phyloP scores from a whole-genome alignment of 2,113 vertebrate genomes.

The Dipodomys merriami region DNA sequence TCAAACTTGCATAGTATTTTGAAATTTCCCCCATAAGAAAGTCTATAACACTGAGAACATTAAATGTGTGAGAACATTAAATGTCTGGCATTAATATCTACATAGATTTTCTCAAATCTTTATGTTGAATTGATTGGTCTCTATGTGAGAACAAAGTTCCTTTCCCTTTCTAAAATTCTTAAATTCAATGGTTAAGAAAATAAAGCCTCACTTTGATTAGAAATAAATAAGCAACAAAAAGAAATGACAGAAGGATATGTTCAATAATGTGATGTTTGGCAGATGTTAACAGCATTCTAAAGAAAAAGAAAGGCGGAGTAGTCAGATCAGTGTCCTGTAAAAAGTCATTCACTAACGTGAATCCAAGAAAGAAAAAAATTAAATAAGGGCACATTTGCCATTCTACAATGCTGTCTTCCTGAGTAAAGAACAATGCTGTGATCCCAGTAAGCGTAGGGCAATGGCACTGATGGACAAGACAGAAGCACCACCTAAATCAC shows the following conservation, averaged over 20 bases:
- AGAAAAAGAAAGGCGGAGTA: constrained; percentile 30
- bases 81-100: background rate
- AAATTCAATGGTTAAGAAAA: background rate
- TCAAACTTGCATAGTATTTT: constrained; percentile 6
- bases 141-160: background rate
- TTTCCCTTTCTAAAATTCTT: background rate
- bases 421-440: background rate
- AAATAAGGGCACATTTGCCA: background rate
- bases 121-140: background rate
- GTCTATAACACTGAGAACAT: background rate
- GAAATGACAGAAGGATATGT: background rate
- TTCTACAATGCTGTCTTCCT: background rate
- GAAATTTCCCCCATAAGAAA: background rate
- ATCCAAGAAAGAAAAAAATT: background rate
- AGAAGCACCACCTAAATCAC: background rate
- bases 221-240: constrained; percentile 15
- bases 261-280: background rate
- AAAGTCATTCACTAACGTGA: background rate
- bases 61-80: background rate
- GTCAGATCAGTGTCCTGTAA: background rate
- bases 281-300: background rate
- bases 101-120: background rate
- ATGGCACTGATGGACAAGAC: background rate
- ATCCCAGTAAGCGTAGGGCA: background rate
- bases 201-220: background rate